phyloP scores from a whole-genome alignment of 1,140 invertebrate genomes.

The Calephelis nemesis region DNA sequence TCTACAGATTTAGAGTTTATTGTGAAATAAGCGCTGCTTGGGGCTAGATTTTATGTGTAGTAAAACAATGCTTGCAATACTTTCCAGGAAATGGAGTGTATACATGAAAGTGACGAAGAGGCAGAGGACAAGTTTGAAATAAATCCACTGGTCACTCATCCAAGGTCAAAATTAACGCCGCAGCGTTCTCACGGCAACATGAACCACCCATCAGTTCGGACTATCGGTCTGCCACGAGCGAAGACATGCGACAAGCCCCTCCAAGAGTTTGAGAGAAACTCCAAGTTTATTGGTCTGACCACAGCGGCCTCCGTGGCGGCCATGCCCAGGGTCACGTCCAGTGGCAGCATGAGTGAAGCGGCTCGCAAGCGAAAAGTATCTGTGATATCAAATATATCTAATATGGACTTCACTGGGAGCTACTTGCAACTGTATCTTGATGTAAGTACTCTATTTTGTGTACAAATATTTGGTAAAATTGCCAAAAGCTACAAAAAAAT shows the following conservation, averaged over 20 bases:
- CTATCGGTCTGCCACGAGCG: conserved; percentile 65
- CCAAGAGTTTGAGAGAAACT: conserved; percentile 73
- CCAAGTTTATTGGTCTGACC: conserved; percentile 53
- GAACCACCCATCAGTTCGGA: conserved; percentile 69
- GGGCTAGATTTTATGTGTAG: too few species aligned
- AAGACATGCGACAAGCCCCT: conserved; percentile 78
- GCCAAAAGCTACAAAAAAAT: too few species aligned
- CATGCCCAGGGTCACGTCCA: conserved; percentile 79
- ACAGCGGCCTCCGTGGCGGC: conserved; percentile 75
- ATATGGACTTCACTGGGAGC: conserved; percentile 85
- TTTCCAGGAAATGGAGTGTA: conserved; percentile 81
- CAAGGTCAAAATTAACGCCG: conserved; percentile 62
- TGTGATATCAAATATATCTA: conserved; percentile 84
- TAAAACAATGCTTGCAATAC: not conserved
- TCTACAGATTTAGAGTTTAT: too few species aligned
- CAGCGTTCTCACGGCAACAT: conserved; percentile 62
- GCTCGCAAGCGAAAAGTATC: conserved; percentile 81
- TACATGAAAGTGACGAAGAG: conserved; percentile 80
- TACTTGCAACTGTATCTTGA: conserved; percentile 83
- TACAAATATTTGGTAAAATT: too few species aligned
- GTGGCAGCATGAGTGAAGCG: conserved; percentile 68
- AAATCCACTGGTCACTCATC: conserved; percentile 65
- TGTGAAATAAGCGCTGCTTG: too few species aligned
- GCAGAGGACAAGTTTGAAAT: conserved; percentile 75
- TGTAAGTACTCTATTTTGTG: conserved; percentile 58